Conservation (phyloP, 2,797 vertebrate genomes). For the Parotocinclus haroldoi region DNA sequence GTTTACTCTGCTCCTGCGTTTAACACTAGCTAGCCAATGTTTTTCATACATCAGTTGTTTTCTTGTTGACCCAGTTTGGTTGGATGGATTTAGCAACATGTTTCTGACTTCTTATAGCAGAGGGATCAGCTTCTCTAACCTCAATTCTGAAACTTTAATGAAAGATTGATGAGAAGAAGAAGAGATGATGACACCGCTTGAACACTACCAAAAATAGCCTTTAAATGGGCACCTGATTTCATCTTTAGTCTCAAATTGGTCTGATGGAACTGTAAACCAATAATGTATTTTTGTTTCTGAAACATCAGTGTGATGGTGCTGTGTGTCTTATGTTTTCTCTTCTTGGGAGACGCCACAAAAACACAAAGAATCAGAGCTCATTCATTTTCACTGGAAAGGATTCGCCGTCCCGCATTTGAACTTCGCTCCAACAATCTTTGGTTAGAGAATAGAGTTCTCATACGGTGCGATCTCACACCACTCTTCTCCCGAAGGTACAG, state of each 20-base stretch:
- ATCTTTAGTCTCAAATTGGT: slow-evolving; percentile 27
- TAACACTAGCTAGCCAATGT: slow-evolving; percentile 43
- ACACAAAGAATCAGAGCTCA: slow-evolving; percentile 52
- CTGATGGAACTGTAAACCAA: slow-evolving; percentile 30
- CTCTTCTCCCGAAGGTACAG: slow-evolving; percentile 11
- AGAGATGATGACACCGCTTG: slow-evolving; percentile 19
- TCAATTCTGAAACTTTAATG: slow-evolving; percentile 43
- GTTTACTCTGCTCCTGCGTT: slow-evolving; percentile 38
- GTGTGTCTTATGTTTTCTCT: slow-evolving; percentile 55
- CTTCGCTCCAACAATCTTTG: slow-evolving; percentile 44
- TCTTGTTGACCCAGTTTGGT: slow-evolving; percentile 33
- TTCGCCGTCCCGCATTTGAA: slow-evolving; percentile 53
- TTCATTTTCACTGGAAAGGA: slow-evolving; percentile 47
- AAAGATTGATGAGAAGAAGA: slow-evolving; percentile 52
- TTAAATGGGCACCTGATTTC: slow-evolving; percentile 26
- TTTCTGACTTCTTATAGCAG: slow-evolving; percentile 24
- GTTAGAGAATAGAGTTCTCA: slow-evolving; percentile 23
- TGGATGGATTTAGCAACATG: slow-evolving; percentile 6
- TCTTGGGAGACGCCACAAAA: slow-evolving; percentile 43
- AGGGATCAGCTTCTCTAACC: slow-evolving; percentile 38
- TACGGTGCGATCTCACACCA: slow-evolving; percentile 22
- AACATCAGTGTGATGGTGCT: slow-evolving; percentile 53
- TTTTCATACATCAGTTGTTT: neutral
- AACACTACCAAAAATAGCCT: slow-evolving; percentile 34
- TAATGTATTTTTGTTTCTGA: slow-evolving; percentile 41